Evolutionary conservation across 2,113 vertebrate genomes (phyloP).

Genomic region (Empidonax alnorum): DNA sequence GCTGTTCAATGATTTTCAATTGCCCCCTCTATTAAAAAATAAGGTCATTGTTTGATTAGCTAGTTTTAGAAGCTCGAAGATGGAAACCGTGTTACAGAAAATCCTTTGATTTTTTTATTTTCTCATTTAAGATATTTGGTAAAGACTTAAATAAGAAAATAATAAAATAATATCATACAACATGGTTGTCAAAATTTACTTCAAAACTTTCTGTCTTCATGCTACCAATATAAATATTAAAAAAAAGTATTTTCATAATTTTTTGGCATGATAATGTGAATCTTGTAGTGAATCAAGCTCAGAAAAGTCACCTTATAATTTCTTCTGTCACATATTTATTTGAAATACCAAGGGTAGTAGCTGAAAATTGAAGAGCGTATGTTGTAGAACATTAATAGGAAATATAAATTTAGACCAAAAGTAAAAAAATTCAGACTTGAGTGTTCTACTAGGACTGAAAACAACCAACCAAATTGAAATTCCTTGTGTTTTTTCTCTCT

Average conservation of each 20-base stretch:
- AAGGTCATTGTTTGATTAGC: slow-evolving; percentile 83
- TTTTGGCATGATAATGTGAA: not conserved
- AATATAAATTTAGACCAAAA: not conserved
- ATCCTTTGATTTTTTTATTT: slow-evolving; percentile 54
- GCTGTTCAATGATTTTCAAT: slow-evolving; percentile 83
- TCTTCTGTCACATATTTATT: not conserved
- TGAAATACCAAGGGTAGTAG: not conserved
- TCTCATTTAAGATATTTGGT: not conserved
- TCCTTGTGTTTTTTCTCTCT: not conserved
- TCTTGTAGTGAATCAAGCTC: not conserved
- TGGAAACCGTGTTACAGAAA: slow-evolving; percentile 56
- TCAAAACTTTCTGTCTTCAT: not conserved
- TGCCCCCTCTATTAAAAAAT: slow-evolving; percentile 85
- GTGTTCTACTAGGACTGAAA: not conserved
- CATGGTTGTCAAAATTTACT: not conserved
- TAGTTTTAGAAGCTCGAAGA: slow-evolving; percentile 69
- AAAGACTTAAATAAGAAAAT: not conserved
- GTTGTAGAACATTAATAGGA: not conserved
- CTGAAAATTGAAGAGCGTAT: not conserved
- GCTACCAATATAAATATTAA: not conserved
- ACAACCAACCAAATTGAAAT: not conserved
- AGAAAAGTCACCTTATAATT: not conserved
- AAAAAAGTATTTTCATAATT: not conserved
- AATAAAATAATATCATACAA: not conserved
- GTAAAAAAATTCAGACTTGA: not conserved